Evolutionary conservation across 2,888 invertebrate species (phyloP).

Genomic region (Trichacis sp.): DNA sequence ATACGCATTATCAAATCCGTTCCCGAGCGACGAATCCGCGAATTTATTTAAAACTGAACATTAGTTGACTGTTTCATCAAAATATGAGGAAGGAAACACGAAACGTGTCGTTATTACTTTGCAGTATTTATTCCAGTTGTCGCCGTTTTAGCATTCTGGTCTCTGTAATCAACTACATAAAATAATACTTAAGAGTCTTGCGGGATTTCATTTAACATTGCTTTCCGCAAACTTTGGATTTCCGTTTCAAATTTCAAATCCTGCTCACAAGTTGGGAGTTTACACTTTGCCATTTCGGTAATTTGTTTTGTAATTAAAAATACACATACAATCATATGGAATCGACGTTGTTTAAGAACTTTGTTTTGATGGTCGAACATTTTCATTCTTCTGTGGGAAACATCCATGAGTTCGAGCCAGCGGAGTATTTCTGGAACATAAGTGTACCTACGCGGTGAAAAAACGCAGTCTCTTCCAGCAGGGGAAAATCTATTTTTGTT

Average conservation of each 20-base stretch:
- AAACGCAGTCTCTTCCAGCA: too few relatives aligned
- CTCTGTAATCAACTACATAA: conserved; percentile 16
- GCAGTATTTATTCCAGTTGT: background rate
- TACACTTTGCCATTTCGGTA: too few relatives aligned
- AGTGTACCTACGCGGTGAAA: conserved; percentile 27
- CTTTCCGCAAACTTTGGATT: conserved; percentile 8
- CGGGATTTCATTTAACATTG: conserved; percentile 14
- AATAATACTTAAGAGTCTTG: conserved; percentile 14
- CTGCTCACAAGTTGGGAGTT: conserved; percentile 33
- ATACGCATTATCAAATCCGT: conserved; percentile 1
- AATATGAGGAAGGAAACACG: background rate
- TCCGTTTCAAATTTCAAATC: conserved; percentile 35
- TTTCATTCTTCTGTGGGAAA: too few relatives aligned
- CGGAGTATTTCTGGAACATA: conserved; percentile 34
- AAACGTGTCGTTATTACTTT: background rate
- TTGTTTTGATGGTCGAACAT: too few relatives aligned
- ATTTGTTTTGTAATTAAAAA: too few relatives aligned
- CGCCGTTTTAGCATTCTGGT: background rate
- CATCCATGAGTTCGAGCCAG: too few relatives aligned
- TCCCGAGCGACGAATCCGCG: conserved; percentile 9
- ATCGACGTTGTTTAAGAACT: too few relatives aligned
- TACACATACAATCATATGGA: too few relatives aligned
- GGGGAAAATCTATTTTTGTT: conserved; percentile 52
- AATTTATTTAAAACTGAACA: background rate
- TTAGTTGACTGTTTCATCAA: background rate